Percentiles rank a stretch among this genome's conserved stretches.
phyloP scores from a whole-genome alignment of 2,797 vertebrate species.

The Micrastur ruficollis region DNA sequence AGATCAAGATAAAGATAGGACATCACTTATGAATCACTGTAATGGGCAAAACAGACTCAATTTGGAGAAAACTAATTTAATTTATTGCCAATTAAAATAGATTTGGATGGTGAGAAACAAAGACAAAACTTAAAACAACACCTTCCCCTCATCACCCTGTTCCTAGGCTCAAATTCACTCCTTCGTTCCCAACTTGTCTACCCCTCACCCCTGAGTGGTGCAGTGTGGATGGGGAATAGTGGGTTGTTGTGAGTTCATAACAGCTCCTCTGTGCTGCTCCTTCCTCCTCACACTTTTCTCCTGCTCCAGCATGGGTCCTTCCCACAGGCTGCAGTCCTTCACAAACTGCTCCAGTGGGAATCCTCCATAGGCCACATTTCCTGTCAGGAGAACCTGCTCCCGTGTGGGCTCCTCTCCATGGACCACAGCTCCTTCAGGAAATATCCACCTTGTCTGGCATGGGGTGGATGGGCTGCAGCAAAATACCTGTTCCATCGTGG shows the following conservation, averaged over 20 bases:
- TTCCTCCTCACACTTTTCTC: not conserved
- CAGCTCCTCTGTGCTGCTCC: not conserved
- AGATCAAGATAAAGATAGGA: not conserved
- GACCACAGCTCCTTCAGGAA: not conserved
- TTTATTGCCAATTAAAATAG: not conserved
- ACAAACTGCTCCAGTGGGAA: not conserved
- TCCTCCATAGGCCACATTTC: not conserved
- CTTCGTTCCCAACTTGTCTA: not conserved
- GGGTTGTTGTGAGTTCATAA: not conserved
- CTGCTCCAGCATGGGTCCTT: not conserved
- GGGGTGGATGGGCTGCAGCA: not conserved
- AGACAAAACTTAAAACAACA: not conserved
- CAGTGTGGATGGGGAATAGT: fast-evolving
- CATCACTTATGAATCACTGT: not conserved
- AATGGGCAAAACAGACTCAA: not conserved
- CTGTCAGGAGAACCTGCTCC: not conserved
- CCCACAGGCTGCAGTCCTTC: not conserved
- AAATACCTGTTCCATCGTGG: not conserved
- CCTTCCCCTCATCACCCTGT: not conserved
- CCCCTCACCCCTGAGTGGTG: not conserved
- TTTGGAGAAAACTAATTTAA: not conserved
- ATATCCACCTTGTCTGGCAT: not conserved
- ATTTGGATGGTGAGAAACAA: not conserved
- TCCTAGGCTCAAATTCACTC: not conserved
- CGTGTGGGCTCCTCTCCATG: not conserved